A percentile compares a stretch with the other conserved stretches of the same genome.
Evolutionary conservation across 2,797 vertebrate species (phyloP).

Genomic region (Vipera ursinii): DNA sequence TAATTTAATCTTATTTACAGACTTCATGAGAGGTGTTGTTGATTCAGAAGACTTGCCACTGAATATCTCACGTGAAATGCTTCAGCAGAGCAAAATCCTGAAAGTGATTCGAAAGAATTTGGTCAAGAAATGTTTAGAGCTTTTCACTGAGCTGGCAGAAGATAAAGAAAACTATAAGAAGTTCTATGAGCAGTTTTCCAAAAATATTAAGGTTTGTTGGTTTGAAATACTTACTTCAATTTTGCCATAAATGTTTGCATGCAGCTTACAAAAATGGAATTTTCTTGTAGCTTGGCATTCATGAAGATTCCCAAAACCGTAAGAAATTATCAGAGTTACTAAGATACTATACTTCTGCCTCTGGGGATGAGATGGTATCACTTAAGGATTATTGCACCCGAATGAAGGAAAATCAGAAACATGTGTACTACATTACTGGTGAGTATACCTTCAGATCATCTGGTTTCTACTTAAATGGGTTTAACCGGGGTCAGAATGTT

Average conservation of each 20-base stretch:
- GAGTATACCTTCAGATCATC: neutral
- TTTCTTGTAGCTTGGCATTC: conserved; percentile 81
- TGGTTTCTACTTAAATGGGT: neutral
- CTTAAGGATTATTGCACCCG: conserved; percentile 89
- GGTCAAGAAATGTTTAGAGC: conserved; percentile 94
- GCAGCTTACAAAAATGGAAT: neutral
- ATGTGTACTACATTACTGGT: conserved; percentile 90
- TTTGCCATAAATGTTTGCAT: rapidly evolving
- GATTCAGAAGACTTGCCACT: conserved; percentile 93
- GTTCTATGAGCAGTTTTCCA: conserved; percentile 90
- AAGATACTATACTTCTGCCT: conserved; percentile 87
- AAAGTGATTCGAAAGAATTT: conserved; percentile 97
- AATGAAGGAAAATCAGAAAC: conserved; percentile 95
- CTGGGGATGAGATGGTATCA: conserved; percentile 90
- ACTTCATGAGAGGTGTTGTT: conserved; percentile 92
- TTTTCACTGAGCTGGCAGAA: conserved; percentile 87
- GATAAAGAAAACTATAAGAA: conserved; percentile 96
- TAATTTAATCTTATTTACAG: conserved; percentile 56
- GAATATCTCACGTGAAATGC: conserved; percentile 97
- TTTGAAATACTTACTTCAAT: rapidly evolving
- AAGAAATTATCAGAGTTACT: conserved; percentile 89
- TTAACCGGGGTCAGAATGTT: neutral
- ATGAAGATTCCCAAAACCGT: conserved; percentile 90
- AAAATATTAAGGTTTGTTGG: conserved; percentile 87
- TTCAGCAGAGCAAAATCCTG: conserved; percentile 97